phyloP scores from a whole-genome alignment of 2,888 invertebrate genomes.

The Philereme vetulata region DNA sequence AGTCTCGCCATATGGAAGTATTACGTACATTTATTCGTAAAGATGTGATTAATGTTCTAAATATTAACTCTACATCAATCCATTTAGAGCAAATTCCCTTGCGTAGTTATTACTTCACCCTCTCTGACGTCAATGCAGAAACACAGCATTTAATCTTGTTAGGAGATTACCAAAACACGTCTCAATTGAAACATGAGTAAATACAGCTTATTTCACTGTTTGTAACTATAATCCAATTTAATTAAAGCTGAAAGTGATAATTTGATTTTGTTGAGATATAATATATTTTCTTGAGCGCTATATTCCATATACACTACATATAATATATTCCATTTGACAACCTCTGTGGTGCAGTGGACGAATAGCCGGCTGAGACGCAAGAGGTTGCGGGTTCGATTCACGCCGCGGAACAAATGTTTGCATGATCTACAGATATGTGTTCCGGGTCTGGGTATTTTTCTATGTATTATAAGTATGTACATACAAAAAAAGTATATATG shows the following conservation, averaged over 20 bases:
- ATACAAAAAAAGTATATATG: too few species aligned
- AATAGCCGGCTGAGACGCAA: too few species aligned
- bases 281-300: background rate
- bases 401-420: too few species aligned
- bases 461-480: too few species aligned
- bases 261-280: background rate
- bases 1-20: too few species aligned
- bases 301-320: too few species aligned
- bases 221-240: slow-evolving; percentile 9
- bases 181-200: slow-evolving; percentile 15
- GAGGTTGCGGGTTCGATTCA: too few species aligned
- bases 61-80: background rate
- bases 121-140: slow-evolving; percentile 3
- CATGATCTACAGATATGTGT: too few species aligned
- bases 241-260: background rate
- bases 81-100: background rate
- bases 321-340: too few species aligned
- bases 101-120: background rate
- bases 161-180: slow-evolving; percentile 10
- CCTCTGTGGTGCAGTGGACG: too few species aligned
- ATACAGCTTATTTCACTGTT: slow-evolving; percentile 6
- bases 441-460: too few species aligned
- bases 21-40: background rate
- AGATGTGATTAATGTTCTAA: background rate
- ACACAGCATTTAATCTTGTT: slow-evolving; percentile 12